Evolutionary conservation across 2,797 vertebrate genomes (phyloP).

Genomic region (Falco columbarius): DNA sequence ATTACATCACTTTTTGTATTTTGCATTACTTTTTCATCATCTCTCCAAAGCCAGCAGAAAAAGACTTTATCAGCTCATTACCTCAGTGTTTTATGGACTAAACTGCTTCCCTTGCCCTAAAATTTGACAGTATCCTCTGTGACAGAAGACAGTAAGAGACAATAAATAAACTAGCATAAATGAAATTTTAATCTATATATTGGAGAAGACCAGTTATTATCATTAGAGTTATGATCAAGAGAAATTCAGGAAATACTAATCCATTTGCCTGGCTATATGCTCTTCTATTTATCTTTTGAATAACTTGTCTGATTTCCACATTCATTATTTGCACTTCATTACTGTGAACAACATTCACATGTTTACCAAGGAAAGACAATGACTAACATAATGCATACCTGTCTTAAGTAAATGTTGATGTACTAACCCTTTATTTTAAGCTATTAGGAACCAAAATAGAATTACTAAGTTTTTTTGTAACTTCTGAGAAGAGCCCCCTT

Average conservation of each 20-base stretch:
- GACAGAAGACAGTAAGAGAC: background rate
- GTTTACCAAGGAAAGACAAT: background rate
- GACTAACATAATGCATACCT: background rate
- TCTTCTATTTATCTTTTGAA: background rate
- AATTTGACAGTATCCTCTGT: background rate
- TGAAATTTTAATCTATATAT: background rate
- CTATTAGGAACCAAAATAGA: background rate
- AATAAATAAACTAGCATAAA: background rate
- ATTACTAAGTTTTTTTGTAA: background rate
- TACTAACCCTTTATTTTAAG: background rate
- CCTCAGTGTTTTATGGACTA: background rate
- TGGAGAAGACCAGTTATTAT: background rate
- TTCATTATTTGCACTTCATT: background rate
- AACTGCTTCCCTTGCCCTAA: background rate
- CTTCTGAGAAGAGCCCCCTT: background rate
- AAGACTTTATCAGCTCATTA: slow-evolving; percentile 53
- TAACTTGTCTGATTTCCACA: background rate
- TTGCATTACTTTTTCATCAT: slow-evolving; percentile 23
- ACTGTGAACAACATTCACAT: background rate
- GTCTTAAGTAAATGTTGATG: background rate
- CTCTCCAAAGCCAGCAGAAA: slow-evolving; percentile 48
- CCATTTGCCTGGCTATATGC: background rate
- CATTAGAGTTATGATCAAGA: background rate
- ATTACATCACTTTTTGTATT: slow-evolving; percentile 18
- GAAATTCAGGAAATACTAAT: background rate